Conservation (phyloP, 1,140 invertebrate genomes). For the Ostrea edulis region DNA sequence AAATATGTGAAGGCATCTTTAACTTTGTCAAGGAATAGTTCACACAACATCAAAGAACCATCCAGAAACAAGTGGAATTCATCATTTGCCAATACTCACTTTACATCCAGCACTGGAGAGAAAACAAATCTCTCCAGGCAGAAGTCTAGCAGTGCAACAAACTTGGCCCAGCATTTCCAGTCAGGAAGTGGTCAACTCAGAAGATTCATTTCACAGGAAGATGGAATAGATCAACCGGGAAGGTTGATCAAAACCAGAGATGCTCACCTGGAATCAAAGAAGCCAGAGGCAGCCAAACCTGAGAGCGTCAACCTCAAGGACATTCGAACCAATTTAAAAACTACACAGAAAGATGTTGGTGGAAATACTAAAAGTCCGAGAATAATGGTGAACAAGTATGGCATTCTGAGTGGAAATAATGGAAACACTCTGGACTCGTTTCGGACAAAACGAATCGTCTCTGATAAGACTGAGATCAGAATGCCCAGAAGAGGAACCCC, state of each 20-base stretch:
- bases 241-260: constrained; percentile 8
- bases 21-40: constrained; percentile 8
- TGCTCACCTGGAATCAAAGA: not conserved
- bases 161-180: not conserved
- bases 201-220: not conserved
- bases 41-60: constrained; percentile 13
- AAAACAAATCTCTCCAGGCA: not conserved
- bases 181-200: not conserved
- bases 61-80: constrained; percentile 32
- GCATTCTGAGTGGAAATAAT: not conserved
- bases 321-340: not conserved
- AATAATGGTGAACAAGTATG: constrained; percentile 23
- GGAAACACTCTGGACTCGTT: not conserved
- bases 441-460: not conserved
- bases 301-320: not conserved
- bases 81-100: not conserved
- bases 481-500: constrained; percentile 27
- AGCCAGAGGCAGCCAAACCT: not conserved
- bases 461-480: not conserved
- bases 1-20: constrained; percentile 18
- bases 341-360: not conserved
- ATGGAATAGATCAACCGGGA: constrained; percentile 9
- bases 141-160: constrained; percentile 25
- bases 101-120: not conserved
- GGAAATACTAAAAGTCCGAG: not conserved